Evolutionary conservation across 1,140 invertebrate genomes (phyloP), one percentile per base, ranked within the genome.

Genomic region (Plodia interpunctella): DNA sequence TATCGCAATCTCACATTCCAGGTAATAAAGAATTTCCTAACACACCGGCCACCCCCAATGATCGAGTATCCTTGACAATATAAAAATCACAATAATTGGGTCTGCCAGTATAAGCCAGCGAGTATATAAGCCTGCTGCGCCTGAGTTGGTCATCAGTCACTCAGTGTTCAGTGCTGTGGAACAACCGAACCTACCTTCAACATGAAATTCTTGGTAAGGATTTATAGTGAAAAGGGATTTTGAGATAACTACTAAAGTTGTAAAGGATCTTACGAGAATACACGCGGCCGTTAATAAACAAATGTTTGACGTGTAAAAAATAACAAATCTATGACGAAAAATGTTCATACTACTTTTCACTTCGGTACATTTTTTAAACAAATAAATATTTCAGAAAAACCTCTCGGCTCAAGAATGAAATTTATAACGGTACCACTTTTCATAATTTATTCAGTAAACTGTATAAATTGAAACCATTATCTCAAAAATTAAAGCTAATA

Each of bases 131-230:
- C 72, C 11, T 35, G 28, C 18, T 52, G 70, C 60, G 28, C 51
- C 17, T 17, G 59, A 57, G 54, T 35, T 51, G 52, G 57, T 60
- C 75, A 83, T 79, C 80, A 83, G 76, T 83, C 73, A 66, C 66
- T 72, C 25, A 44, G 30, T 63, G 60, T 49, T 71, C 60, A 55
- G 60, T 55, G 72, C 66, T 70, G 71, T 67, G 60, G 56, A 63
- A 70, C 35, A 35, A 60, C 32, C n/a, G 57, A 65, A 61, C 61
- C 62, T 64, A 67, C 57, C 58, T 15, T 44, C 78, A 78, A 72
- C 72, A 83, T 83, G 80, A 83, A 83, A 68, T 80, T 79, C 72
- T 63, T 83, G 80, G 80, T 83, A 76, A 83, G 80, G 53, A 62
- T 65, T 17, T 1, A 3, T 44, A n/a, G 2, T 15, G 38, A 5